These are phyloP conservation scores for Uria aalge DNA, from an alignment of 2,113 vertebrate genomes.

Conservation along the genomic window DNA sequence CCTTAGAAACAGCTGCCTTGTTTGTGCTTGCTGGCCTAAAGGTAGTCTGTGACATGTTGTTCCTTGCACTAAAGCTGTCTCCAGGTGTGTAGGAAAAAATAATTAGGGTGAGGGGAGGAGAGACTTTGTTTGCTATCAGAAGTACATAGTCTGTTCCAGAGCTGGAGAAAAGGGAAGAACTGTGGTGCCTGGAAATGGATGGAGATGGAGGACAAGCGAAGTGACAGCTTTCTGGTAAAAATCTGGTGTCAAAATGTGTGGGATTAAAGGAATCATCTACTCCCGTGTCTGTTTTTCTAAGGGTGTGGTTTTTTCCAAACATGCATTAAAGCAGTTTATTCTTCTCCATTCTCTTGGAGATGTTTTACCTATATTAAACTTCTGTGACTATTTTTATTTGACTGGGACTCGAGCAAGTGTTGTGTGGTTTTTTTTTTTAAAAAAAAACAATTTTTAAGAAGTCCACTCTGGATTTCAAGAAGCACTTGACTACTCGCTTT, in stretches of 20 bases:
- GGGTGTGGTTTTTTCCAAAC: not conserved
- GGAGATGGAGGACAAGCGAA: not conserved
- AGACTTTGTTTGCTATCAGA: not conserved
- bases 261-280: not conserved
- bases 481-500: not conserved
- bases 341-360: not conserved
- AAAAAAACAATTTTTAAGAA: not conserved
- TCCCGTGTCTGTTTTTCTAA: not conserved
- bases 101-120: not conserved
- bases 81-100: not conserved
- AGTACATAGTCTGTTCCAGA: not conserved
- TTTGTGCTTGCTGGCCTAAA: not conserved
- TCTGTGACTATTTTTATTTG: not conserved
- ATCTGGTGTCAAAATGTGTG: not conserved
- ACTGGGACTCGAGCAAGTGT: not conserved
- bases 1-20: not conserved
- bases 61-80: not conserved
- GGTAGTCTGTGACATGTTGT: accelerated
- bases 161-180: not conserved
- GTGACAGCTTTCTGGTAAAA: not conserved
- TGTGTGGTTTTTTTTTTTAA: not conserved
- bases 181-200: not conserved
- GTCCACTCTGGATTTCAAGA: not conserved
- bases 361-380: not conserved
- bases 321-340: not conserved